Conservation (phyloP, 2,888 invertebrate species). For the Thymelicus sylvestris region DNA sequence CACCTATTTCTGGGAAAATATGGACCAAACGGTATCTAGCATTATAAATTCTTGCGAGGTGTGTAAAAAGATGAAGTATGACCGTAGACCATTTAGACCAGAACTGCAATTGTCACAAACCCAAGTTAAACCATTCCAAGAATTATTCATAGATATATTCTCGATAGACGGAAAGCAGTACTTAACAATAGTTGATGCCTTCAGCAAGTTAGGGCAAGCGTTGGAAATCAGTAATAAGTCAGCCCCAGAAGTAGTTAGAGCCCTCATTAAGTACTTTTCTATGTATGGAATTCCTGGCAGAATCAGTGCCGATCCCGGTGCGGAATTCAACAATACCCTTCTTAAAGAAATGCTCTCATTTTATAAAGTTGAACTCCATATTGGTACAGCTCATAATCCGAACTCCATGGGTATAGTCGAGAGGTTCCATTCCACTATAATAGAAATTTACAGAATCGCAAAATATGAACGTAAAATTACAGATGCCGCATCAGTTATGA, state of each 20-base stretch:
- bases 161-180: constrained; percentile 6
- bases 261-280: constrained; percentile 8
- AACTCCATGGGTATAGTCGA: constrained; percentile 2
- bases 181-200: constrained; percentile 40
- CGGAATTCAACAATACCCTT: constrained; percentile 26
- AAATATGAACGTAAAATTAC: background rate
- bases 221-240: constrained; percentile 42
- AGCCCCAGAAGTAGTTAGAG: constrained; percentile 35
- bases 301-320: constrained; percentile 25
- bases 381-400: constrained; percentile 13
- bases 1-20: constrained; percentile 38
- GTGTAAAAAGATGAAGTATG: constrained; percentile 44
- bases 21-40: constrained; percentile 37
- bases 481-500: constrained; percentile 10
- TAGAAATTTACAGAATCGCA: constrained; percentile 7
- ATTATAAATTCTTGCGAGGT: constrained; percentile 46
- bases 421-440: constrained; percentile 1
- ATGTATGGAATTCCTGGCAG: constrained; percentile 27
- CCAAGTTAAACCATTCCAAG: constrained; percentile 24
- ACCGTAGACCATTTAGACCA: constrained; percentile 35
- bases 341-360: constrained; percentile 14
- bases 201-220: constrained; percentile 49
- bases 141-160: constrained; percentile 1
- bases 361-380: constrained; percentile 26
- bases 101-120: constrained; percentile 34